Evolutionary conservation across 2,888 invertebrate species (phyloP), one percentile per base, ranked within the genome.

Genomic region (Paralinhomoeus sp.): DNA sequence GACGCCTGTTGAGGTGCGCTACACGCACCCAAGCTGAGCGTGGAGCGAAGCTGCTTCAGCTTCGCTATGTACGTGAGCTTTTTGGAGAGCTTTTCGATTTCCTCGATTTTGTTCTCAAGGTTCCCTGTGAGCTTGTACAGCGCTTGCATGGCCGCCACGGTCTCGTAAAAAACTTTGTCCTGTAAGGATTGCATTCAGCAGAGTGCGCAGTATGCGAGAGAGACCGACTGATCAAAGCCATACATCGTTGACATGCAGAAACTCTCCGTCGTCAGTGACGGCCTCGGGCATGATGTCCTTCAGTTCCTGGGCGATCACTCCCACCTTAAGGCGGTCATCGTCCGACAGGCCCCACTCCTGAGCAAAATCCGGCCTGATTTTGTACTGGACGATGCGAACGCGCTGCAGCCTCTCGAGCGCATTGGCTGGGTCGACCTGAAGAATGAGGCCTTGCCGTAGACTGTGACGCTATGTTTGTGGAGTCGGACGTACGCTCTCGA

Each of bases 101-200:
- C 82, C 60, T 85, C 84, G 51, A 97, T 87, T 53, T 91, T 73
- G 33, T 78, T 80, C 65, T 89, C 89, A 53, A 93, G 69, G 61
- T 87, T 80, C 37, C 83, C 85, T 0, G 91, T 91, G 40, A 93
- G 80, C 64, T 87, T 85, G 66, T 84, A 85, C 44, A 93, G 68
- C 64, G 93, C 91, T 61, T 93, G 91, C 0, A 93, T 91, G 0
- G 93, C 93, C 0, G 93, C 91, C 15, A 93, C 77, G 61, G 87
- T 93, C 63, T 97, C 93, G 85, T 93, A 91, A 65, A 87, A 85
- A 57, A 97, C 84, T 23, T 93, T 77, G 60, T 91, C 91, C 78
- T 80, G 61, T 1, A 57, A 55, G n/a, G n/a, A n/a, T n/a, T n/a
- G n/a, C n/a, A 49, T 53, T 37, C 3, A 21, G 3, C 7, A 22